Base-by-base conservation (phyloP, 2,113 vertebrate species). In the Platysteira castanea region DNA sequence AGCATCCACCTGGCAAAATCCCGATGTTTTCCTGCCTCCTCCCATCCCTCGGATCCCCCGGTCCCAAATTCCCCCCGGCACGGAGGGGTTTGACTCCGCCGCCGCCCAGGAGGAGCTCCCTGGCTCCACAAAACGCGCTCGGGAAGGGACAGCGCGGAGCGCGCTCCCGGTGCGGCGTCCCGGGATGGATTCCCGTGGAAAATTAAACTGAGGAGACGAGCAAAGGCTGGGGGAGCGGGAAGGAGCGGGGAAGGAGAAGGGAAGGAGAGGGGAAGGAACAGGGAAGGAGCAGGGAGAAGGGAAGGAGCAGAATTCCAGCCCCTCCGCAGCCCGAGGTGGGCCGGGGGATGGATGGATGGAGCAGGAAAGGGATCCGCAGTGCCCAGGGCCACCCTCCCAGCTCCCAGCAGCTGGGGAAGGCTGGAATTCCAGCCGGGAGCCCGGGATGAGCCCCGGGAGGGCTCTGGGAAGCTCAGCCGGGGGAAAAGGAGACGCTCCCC, bases 121-220 rank as follows among this genome's bases (percentile, higher is more conserved):
- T 2, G 47, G 76, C 10, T 9, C 3, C 70, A 3, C 6, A 1
- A 2, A 9, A 11, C 27, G 31, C 10, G 30, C 39, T 9, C 7
- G 42, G 35, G 42, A 21, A 46, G 28, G 52, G 39, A 7, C 2
- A 1, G 11, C 71, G 18, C 57, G 8, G 44, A 22, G 53, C 8
- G 53, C 8, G 11, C 30, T 67, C 74, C 44, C 2, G n/a, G 61
- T 0, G 84, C 78, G 7, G 69, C 70, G 35, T 3, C 37, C 54
- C n/a, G 41, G 78, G 13, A 2, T 2, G 5, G 8, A 35, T 65
- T 82, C 94, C 80, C 56, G 30, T 4, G 13, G 46, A 63, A 91
- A 93, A 93, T 35, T 2, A 4, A 87, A 64, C 6, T 33, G 8
- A n/a, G 73, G 73, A 5, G 47, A 77, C 23, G 17, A 23, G 84